Base-by-base conservation (phyloP, 1,140 invertebrate species). In the Drosophila dunni region DNA sequence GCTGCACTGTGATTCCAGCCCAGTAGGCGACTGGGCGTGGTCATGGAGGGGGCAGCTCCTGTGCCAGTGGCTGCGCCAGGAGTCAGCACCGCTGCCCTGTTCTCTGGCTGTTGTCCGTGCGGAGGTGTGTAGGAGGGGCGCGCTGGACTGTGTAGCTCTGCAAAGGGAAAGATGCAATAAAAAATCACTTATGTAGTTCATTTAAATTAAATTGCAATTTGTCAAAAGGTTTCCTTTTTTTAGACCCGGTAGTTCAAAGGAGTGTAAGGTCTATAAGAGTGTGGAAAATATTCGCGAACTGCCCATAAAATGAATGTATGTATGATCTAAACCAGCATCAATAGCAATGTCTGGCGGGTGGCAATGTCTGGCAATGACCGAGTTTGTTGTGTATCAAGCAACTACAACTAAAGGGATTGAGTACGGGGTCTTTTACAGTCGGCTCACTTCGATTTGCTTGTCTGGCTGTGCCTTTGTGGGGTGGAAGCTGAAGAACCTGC, bases 121-220 rank as follows among this genome's bases (percentile, higher is more conserved):
- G 66, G 45, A 9, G 75, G 73, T 9, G 81, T 85, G 7, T 85
- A 85, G 45, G 73, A 80, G 20, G 78, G 70, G 7, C 76, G 81
- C 40, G 70, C 56, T 4, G 85, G 86, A 75, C 81, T 90, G 50
- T 86, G 86, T 36, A 86, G 51, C 53, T 90, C 86, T 90, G 65
- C 0, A 58, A 76, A 20, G 60, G 34, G 17, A 20, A 20, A 66
- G 46, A 11, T 66, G 77, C 65, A 70, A 88, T 88, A 89, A 88
- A 89, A 88, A 84, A 88, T 89, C 84, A 88, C 84, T 88, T 90
- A 89, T 75, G 80, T 78, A 90, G 85, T 90, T 90, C 78, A 90
- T 90, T 79, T 86, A 85, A 90, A 90, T 90, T 85, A 90, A 90
- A 90, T 90, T 89, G 44, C 70, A 90, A 90, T 90, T 90, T 90